phyloP scores from a whole-genome alignment of 2,113 vertebrate species.

The Anoura caudifer region DNA sequence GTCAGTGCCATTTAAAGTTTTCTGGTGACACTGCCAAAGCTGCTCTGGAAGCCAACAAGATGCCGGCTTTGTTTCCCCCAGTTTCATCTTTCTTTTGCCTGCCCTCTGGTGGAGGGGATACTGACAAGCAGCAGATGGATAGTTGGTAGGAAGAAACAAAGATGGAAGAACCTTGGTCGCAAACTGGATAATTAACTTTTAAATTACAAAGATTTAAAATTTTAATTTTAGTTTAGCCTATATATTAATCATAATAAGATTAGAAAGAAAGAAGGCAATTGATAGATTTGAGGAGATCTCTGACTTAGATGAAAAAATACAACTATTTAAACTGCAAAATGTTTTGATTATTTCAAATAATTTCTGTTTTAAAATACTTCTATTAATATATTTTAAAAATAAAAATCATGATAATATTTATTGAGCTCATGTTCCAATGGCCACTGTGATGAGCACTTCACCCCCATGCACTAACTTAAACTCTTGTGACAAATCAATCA shows the following conservation, averaged over 20 bases:
- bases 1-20: neutral
- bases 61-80: neutral
- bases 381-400: neutral
- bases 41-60: neutral
- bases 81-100: neutral
- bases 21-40: neutral
- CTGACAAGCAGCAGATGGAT: neutral
- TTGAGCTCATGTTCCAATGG: neutral
- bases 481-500: neutral
- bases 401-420: neutral
- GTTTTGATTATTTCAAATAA: neutral
- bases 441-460: neutral
- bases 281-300: neutral
- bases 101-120: conserved; percentile 51
- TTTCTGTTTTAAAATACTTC: neutral
- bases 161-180: neutral
- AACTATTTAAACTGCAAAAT: neutral
- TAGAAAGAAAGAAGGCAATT: neutral
- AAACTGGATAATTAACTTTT: neutral
- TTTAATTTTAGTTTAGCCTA: neutral
- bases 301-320: neutral
- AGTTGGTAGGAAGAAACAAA: neutral
- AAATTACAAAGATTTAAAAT: neutral
- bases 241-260: neutral
- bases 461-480: accelerated